Evolutionary conservation across 2,113 vertebrate genomes (phyloP).

Genomic region (Paedocypris sp.): DNA sequence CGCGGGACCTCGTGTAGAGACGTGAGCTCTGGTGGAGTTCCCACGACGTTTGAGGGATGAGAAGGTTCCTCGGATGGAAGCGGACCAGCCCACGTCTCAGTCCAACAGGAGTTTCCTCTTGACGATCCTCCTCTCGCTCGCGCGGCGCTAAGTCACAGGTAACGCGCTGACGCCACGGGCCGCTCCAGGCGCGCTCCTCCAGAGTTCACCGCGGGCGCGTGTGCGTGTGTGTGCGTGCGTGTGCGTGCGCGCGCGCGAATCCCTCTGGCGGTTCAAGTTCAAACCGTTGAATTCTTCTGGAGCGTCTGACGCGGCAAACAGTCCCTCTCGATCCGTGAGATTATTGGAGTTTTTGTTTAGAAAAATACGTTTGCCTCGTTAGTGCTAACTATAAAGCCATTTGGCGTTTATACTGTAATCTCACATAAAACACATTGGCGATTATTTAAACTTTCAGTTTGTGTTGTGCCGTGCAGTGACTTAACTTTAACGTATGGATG

Average conservation of each 20-base stretch:
- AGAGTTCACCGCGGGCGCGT: conserved; percentile 73
- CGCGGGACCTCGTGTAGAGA: conserved; percentile 57
- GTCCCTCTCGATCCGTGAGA: not conserved
- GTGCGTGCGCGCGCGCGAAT: conserved; percentile 63
- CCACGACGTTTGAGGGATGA: conserved; percentile 56
- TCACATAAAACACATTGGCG: too few species aligned
- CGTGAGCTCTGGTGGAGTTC: conserved; percentile 51
- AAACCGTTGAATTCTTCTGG: conserved; percentile 46
- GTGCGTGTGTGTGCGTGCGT: conserved; percentile 38
- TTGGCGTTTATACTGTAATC: too few species aligned
- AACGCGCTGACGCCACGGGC: conserved; percentile 75
- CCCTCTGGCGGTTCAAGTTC: conserved; percentile 88
- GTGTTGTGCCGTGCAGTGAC: too few species aligned
- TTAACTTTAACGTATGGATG: too few species aligned
- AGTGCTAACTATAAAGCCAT: too few species aligned
- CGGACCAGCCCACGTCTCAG: conserved; percentile 58
- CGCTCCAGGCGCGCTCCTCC: conserved; percentile 53
- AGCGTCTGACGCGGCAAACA: conserved; percentile 28
- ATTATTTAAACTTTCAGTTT: too few species aligned
- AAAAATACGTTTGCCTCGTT: not conserved
- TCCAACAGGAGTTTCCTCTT: conserved; percentile 47
- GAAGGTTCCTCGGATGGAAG: conserved; percentile 56
- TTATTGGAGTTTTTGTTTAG: not conserved
- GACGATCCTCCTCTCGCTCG: conserved; percentile 36
- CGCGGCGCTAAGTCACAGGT: too few species aligned